Conservation (phyloP, 2,888 invertebrate species). For the Diarsia rubi region DNA sequence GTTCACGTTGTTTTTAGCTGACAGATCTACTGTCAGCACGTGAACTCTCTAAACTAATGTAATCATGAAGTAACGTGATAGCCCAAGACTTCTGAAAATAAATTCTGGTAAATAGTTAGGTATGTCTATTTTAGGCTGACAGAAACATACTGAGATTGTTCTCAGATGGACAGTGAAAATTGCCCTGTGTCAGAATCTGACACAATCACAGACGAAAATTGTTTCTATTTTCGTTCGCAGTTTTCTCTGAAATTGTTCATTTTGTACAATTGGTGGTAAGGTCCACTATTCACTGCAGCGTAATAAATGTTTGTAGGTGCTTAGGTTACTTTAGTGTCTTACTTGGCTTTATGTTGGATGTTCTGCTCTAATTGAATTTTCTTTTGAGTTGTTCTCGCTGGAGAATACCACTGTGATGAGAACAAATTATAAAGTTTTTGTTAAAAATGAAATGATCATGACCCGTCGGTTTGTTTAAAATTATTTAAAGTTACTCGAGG, state of each 20-base stretch:
- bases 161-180: constrained; percentile 21
- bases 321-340: constrained; percentile 35
- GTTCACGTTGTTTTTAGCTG: too few species aligned
- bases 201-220: constrained; percentile 35
- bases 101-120: neutral
- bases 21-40: too few species aligned
- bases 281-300: constrained; percentile 47
- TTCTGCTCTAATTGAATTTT: constrained; percentile 50
- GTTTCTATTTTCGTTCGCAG: constrained; percentile 30
- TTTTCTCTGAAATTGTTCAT: constrained; percentile 36
- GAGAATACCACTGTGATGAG: constrained; percentile 6
- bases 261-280: constrained; percentile 26
- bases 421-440: constrained; percentile 9
- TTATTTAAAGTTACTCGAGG: neutral
- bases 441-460: neutral
- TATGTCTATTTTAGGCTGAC: constrained; percentile 3
- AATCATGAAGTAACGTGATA: too few species aligned
- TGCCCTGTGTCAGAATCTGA: neutral
- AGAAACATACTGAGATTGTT: constrained; percentile 16
- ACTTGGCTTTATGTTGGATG: constrained; percentile 37
- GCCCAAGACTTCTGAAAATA: constrained; percentile 10
- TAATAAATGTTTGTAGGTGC: constrained; percentile 47
- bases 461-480: neutral
- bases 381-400: constrained; percentile 12
- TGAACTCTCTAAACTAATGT: too few species aligned